Percentiles rank a stretch among this genome's conserved stretches.
phyloP scores from a whole-genome alignment of 92 coral and sea anemone genomes.

The Ricordea florida region DNA sequence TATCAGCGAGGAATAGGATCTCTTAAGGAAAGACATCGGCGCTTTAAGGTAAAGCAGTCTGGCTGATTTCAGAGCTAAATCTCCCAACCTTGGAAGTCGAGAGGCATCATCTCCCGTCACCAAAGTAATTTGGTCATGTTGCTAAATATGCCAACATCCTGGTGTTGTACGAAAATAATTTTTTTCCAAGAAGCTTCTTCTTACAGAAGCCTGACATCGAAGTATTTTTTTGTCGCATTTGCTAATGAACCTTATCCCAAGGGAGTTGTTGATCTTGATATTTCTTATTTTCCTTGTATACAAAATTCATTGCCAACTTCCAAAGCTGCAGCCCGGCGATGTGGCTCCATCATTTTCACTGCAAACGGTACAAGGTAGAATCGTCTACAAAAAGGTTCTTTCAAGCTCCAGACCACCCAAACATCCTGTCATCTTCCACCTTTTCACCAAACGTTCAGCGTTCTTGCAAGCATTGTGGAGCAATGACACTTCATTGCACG shows the following conservation, averaged over 20 bases:
- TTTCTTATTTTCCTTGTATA: conserved; percentile 5
- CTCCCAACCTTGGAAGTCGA: not conserved
- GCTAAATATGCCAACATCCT: conserved; percentile 33
- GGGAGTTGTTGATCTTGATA: not conserved
- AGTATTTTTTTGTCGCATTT: not conserved
- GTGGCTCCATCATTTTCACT: conserved; percentile 91
- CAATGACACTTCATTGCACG: conserved; percentile 66
- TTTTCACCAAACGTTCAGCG: conserved; percentile 85
- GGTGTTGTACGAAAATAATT: not conserved
- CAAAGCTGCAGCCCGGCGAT: conserved; percentile 75
- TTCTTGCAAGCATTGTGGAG: conserved; percentile 92
- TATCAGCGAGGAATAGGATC: too few relatives aligned
- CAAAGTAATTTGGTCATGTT: conserved; percentile 21
- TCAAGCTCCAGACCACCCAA: conserved; percentile 46
- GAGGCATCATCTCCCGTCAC: not conserved
- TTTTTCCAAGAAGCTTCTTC: too few relatives aligned
- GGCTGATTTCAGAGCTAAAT: too few relatives aligned
- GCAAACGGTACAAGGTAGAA: conserved; percentile 86
- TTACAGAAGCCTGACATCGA: too few relatives aligned
- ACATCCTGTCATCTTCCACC: conserved; percentile 87
- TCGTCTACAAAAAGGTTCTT: conserved; percentile 67
- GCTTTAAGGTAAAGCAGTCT: too few relatives aligned
- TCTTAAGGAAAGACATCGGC: too few relatives aligned
- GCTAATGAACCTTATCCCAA: not conserved
- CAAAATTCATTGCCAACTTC: conserved; percentile 56